Evolutionary conservation across 1,140 invertebrate species (phyloP).

Genomic region (Zaprionus nigranus): DNA sequence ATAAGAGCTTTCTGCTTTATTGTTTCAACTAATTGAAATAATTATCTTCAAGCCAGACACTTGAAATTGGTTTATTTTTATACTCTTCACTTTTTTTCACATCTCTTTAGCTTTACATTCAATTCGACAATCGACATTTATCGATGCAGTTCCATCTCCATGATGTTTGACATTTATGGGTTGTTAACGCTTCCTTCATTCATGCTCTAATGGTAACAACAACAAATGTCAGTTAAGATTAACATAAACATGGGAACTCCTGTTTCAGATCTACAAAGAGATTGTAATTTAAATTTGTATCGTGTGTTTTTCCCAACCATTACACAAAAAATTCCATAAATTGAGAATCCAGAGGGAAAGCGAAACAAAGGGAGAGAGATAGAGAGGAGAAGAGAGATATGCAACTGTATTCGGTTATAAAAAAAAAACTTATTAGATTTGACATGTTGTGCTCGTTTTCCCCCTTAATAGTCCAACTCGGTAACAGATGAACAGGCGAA

Average conservation of each 20-base stretch:
- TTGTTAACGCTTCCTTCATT: slow-evolving; percentile 23
- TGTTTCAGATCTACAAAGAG: slow-evolving; percentile 34
- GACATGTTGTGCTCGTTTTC: slow-evolving; percentile 69
- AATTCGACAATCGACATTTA: slow-evolving; percentile 2
- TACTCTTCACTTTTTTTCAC: not conserved
- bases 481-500: slow-evolving; percentile 50
- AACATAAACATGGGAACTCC: slow-evolving; percentile 47
- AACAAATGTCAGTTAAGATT: slow-evolving; percentile 67
- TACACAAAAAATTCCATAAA: not conserved
- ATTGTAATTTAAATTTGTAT: slow-evolving; percentile 64
- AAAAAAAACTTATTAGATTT: slow-evolving; percentile 77
- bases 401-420: not conserved
- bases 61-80: not conserved
- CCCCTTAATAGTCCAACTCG: slow-evolving; percentile 26
- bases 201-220: slow-evolving; percentile 28
- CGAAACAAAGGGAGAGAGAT: not conserved
- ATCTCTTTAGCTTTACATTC: not conserved
- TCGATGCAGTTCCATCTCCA: slow-evolving; percentile 6
- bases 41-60: slow-evolving; percentile 1
- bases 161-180: slow-evolving; percentile 62
- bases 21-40: slow-evolving; percentile 12
- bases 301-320: slow-evolving; percentile 1
- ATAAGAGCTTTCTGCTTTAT: slow-evolving; percentile 26
- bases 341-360: not conserved
- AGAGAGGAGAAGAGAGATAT: not conserved